A percentile compares a stretch with the other conserved stretches of the same genome.
These are phyloP conservation scores for Ceratina australensis DNA, from an alignment of 1,140 invertebrate genomes.

Conservation along the genomic window DNA sequence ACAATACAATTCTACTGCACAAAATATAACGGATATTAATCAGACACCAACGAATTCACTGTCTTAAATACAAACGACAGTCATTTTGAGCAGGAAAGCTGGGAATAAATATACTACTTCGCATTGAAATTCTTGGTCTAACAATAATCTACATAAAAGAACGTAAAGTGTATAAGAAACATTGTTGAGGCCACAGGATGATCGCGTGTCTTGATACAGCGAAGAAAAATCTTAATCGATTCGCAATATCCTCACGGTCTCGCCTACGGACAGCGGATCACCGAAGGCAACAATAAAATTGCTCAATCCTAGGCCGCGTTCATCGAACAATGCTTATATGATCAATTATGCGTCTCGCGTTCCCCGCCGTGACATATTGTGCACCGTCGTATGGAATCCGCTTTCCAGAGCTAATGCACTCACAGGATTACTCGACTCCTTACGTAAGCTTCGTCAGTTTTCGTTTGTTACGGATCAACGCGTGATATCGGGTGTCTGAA, in stretches of 20 bases:
- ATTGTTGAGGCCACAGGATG: not conserved
- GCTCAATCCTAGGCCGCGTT: slow-evolving; percentile 54
- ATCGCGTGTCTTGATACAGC: slow-evolving; percentile 26
- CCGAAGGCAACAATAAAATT: slow-evolving; percentile 51
- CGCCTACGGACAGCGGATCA: slow-evolving; percentile 26
- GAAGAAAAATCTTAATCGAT: slow-evolving; percentile 36
- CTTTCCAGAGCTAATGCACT: slow-evolving; percentile 10
- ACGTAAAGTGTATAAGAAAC: not conserved
- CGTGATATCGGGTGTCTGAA: no score
- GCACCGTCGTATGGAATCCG: slow-evolving; percentile 16
- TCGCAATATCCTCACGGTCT: not conserved
- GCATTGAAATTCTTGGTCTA: no score
- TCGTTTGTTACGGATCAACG: not conserved
- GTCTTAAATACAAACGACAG: no score
- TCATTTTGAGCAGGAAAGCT: no score
- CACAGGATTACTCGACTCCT: not conserved
- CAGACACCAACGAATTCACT: no score
- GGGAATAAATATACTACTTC: no score
- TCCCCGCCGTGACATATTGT: slow-evolving; percentile 26
- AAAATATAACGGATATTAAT: no score
- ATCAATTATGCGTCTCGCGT: slow-evolving; percentile 56
- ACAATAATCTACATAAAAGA: no score
- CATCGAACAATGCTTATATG: slow-evolving; percentile 57
- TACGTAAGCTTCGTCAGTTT: not conserved
- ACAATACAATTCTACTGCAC: no score